Conservation (phyloP, 2,113 vertebrate species). For the Pycnonotus jocosus region DNA sequence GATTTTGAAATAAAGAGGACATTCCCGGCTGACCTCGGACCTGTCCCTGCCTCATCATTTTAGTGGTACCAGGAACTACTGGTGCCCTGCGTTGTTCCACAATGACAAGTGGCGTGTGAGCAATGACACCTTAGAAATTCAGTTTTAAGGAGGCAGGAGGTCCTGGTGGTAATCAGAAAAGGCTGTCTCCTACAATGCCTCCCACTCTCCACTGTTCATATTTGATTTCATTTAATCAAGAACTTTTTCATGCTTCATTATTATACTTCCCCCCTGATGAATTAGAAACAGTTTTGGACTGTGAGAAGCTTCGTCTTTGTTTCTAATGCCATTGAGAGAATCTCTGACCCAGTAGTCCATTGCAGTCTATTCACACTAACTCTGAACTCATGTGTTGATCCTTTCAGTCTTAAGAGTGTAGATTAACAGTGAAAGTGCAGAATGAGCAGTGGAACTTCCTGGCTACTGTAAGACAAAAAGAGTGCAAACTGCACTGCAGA, state of each 20-base stretch:
- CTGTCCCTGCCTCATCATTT: too few species aligned
- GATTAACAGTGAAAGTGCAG: neutral
- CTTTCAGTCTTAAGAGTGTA: neutral
- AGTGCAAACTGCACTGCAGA: neutral
- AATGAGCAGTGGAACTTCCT: neutral
- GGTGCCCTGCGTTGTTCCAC: too few species aligned
- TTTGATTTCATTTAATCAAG: neutral
- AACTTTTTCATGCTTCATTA: neutral
- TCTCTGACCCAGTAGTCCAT: neutral
- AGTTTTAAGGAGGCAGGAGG: neutral
- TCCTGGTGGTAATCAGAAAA: neutral
- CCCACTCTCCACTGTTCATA: neutral
- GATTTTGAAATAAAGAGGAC: too few species aligned
- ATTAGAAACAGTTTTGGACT: neutral
- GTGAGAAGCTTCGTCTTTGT: fast-evolving
- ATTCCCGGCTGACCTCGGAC: too few species aligned
- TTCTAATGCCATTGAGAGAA: neutral
- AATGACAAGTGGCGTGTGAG: too few species aligned
- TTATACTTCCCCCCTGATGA: neutral
- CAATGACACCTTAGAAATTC: neutral
- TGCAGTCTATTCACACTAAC: neutral
- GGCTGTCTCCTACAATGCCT: neutral
- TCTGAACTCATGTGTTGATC: neutral
- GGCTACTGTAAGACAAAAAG: neutral
- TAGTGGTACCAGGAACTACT: too few species aligned